Evolutionary conservation across 1,140 invertebrate species (phyloP), one percentile per base, ranked within the genome.

Genomic region (Diorhabda elongata): DNA sequence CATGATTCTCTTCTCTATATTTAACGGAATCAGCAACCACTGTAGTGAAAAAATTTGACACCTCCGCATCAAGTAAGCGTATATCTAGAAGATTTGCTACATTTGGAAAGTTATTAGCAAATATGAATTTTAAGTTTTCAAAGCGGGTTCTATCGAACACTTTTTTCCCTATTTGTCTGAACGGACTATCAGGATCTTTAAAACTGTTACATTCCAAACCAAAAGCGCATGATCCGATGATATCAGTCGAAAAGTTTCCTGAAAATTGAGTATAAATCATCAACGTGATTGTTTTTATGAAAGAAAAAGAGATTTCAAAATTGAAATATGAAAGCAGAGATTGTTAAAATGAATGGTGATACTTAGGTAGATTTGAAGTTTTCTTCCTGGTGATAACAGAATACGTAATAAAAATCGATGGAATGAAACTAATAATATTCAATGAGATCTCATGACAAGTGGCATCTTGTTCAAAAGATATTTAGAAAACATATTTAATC

Each of bases 171-270:
- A 83, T 78, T 74, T 79, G 77, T 78, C 73, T 65, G 57, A 72
- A 75, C 26, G 59, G 41, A 5, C 81, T 83, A 59, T 86, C 76
- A 42, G 84, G 82, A 70, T 87, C 79, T 45, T 79, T 76, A 9
- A 88, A 70, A 9, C 83, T 78, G 65, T 86, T 83, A 71, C 82
- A 82, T 63, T 87, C 78, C 6, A 88, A 76, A 3, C 87, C 88
- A 77, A 89, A 89, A 5, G 84, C 86, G 63, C 83, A 85, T 0
- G 82, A 83, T 1, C 84, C 85, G 67, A 87, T 87, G 5, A 86
- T 81, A 71, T 87, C 86, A n/a, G 83, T 85, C 0, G 83, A 82
- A 68, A 84, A 87, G 59, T 84, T 83, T 2, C 84, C 61, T 60
- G 86, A 3, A 60, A 60, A 60, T 60, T 41, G 57, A 26, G 2